phyloP scores from a whole-genome alignment of 2,797 vertebrate genomes.

The Catostomus latipinnis region DNA sequence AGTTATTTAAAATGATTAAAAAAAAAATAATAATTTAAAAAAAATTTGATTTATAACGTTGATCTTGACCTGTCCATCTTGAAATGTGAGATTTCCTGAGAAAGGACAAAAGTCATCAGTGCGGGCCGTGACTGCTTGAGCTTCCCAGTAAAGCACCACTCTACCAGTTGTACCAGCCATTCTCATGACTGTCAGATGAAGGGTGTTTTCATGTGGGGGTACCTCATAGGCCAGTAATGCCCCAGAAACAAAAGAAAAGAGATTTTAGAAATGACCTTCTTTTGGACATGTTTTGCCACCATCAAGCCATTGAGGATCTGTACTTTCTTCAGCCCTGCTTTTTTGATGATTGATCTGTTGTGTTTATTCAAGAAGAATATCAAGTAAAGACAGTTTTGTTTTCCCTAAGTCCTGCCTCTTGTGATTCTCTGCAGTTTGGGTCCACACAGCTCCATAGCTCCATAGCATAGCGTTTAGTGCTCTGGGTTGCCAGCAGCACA shows the following conservation, averaged over 20 bases:
- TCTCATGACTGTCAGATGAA: constrained; percentile 84
- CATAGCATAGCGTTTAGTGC: no score
- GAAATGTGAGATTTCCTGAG: constrained; percentile 88
- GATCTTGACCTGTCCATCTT: constrained; percentile 84
- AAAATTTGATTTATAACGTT: not conserved
- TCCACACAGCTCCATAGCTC: no score
- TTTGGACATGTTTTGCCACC: not conserved
- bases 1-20: not conserved
- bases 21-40: not conserved
- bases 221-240: constrained; percentile 83
- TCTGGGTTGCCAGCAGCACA: no score
- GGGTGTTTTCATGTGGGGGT: constrained; percentile 82
- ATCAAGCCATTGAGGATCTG: no score
- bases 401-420: no score
- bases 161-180: constrained; percentile 84
- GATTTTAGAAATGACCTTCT: not conserved
- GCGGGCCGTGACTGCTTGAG: constrained; percentile 76
- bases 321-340: no score
- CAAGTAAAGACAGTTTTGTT: no score
- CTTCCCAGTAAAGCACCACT: constrained; percentile 85
- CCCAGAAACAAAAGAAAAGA: constrained; percentile 63
- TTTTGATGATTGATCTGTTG: no score
- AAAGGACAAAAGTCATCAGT: constrained; percentile 85
- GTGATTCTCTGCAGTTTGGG: no score
- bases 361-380: no score